Evolutionary conservation across 2,888 invertebrate species (phyloP).

Genomic region (Mythimna ferrago): DNA sequence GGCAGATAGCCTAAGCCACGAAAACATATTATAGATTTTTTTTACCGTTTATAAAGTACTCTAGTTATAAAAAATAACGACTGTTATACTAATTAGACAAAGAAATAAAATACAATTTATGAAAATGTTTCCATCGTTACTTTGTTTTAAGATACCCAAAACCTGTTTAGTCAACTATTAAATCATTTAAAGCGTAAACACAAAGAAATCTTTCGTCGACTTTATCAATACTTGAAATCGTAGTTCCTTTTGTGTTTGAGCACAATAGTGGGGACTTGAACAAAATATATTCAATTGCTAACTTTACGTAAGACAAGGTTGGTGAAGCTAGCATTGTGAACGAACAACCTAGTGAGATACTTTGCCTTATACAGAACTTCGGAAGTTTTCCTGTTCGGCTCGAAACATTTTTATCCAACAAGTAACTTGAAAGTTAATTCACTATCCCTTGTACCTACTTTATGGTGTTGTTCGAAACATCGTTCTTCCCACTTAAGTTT

Average conservation of each 20-base stretch:
- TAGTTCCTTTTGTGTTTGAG: slow-evolving; percentile 57
- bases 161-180: slow-evolving; percentile 2
- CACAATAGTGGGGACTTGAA: slow-evolving; percentile 62
- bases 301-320: slow-evolving; percentile 62
- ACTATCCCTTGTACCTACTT: slow-evolving; percentile 56
- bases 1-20: background rate
- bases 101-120: background rate
- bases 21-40: background rate
- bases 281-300: slow-evolving; percentile 67
- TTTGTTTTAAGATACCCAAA: background rate
- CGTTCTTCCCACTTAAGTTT: slow-evolving; percentile 42
- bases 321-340: slow-evolving; percentile 65
- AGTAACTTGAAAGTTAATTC: slow-evolving; percentile 64
- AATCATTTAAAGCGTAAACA: slow-evolving; percentile 21
- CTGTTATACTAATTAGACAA: slow-evolving; percentile 3
- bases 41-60: background rate
- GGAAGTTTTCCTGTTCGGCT: slow-evolving; percentile 65
- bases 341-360: slow-evolving; percentile 61
- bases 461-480: slow-evolving; percentile 50
- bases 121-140: background rate
- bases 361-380: slow-evolving; percentile 62
- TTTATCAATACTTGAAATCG: slow-evolving; percentile 57
- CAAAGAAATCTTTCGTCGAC: slow-evolving; percentile 51
- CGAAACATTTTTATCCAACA: slow-evolving; percentile 65
- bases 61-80: background rate